These are phyloP conservation scores for Ptychobarbus kaznakovi DNA, from an alignment of 2,797 vertebrate genomes.

Conservation along the genomic window DNA sequence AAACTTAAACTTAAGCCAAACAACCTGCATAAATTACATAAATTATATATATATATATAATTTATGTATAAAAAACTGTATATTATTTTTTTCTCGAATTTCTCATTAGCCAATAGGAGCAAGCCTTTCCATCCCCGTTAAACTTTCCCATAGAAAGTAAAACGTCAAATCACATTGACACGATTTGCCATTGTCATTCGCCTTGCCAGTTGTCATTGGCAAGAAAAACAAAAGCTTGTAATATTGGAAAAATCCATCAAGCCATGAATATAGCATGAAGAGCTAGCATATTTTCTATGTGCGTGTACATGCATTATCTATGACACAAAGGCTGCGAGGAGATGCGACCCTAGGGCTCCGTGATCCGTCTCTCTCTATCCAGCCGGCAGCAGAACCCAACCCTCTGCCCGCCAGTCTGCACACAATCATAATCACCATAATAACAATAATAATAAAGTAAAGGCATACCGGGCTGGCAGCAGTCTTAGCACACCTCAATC, in stretches of 20 bases:
- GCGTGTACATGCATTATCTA: constrained; percentile 27
- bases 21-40: too few species aligned
- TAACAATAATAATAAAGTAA: constrained; percentile 65
- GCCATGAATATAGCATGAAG: constrained; percentile 54
- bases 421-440: constrained; percentile 62
- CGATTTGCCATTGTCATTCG: constrained; percentile 27
- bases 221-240: constrained; percentile 48
- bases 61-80: too few species aligned
- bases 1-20: too few species aligned
- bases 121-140: neutral
- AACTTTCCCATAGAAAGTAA: constrained; percentile 26
- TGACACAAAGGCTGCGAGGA: constrained; percentile 41
- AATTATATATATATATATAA: too few species aligned
- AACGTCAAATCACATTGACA: constrained; percentile 10
- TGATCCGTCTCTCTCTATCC: constrained; percentile 18
- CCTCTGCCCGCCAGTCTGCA: constrained; percentile 65
- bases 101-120: neutral
- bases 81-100: too few species aligned
- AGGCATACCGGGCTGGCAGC: constrained; percentile 62
- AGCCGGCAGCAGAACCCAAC: too few species aligned
- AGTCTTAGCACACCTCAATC: constrained; percentile 71
- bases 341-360: constrained; percentile 36
- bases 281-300: constrained; percentile 8
- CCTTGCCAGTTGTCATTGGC: constrained; percentile 28
- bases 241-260: constrained; percentile 54